A percentile compares a stretch with the other conserved stretches of the same genome.
Evolutionary conservation across 1,140 invertebrate genomes (phyloP).

Genomic region (Penaeus vannamei): DNA sequence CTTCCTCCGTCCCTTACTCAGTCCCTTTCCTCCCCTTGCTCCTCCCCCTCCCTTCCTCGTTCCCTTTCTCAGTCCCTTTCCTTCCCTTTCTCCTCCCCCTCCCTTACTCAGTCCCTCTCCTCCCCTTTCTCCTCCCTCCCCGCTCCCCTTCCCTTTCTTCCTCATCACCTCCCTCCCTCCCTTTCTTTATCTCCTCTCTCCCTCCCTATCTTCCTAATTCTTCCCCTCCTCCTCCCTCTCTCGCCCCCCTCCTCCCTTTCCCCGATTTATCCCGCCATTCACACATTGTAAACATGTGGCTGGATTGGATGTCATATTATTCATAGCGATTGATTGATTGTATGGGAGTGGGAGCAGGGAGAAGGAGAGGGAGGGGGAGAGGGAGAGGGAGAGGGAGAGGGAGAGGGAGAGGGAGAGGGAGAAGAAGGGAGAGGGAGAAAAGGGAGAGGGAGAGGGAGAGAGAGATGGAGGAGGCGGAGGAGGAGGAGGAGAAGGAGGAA

Average conservation of each 20-base stretch:
- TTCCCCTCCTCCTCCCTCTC: not conserved
- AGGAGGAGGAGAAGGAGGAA: not conserved
- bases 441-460: no score
- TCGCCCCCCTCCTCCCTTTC: not conserved
- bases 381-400: not conserved
- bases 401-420: not conserved
- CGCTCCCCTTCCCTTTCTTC: not conserved
- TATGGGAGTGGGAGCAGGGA: not conserved
- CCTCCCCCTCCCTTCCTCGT: not conserved
- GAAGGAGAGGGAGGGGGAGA: not conserved
- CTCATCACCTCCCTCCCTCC: not conserved
- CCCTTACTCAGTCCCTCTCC: no score
- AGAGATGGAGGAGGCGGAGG: no score
- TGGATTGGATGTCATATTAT: no score
- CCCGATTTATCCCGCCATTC: not conserved
- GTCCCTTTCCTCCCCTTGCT: not conserved
- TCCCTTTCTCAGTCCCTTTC: not conserved
- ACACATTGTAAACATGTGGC: no score
- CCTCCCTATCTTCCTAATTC: not conserved
- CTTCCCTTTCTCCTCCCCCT: not conserved
- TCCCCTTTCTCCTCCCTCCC: not conserved
- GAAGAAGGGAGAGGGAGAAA: not conserved
- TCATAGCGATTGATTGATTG: no score
- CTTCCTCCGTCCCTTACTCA: not conserved
- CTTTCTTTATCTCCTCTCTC: not conserved